Base-by-base conservation (phyloP, 2,113 vertebrate species). In the Rhynchomys soricoides region DNA sequence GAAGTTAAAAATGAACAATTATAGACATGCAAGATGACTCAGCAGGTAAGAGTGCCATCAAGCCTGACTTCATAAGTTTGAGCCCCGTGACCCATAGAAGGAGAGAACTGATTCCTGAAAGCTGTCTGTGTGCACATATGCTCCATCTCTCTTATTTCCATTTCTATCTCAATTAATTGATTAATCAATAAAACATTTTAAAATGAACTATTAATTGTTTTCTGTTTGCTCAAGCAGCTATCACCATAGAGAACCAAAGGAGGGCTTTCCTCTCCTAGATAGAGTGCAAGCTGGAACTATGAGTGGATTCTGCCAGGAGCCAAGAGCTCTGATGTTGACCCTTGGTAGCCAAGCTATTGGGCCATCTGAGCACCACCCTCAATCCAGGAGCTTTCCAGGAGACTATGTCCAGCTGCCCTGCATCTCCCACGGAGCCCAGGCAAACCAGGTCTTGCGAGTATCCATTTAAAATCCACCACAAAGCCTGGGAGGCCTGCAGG, bases 231-330 rank as follows among this genome's bases (percentile, higher is more conserved):
- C 21, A 1, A 59, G 24, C 16, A 9, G 43, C 87, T 55, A 9
- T 94, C 29, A 37, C 16, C 0, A 10, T 1, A 21, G 70, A 17
- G 52, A 40, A 59, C 21, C 8, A 1, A 24, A 50, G 29, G n/a
- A 66, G 74, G 26, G 22, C 19, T 15, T 22, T 50, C 34, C 34
- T 74, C 62, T 45, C 43, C 1, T 21, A 78, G 29, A 75, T 4
- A 52, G 37, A 87, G 48, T 15, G 13, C 29, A 34, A 90, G 37
- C 50, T 0, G 0, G n/a, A 59, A 43, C 48, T 13, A 1, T 10
- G 3, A 0, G 1, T 64, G 31, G 50, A 4, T 11, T 71, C 13
- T 16, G 3, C 7, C 34, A n/a, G 24, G 45, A 26, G 21, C 34
- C n/a, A 31, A 34, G 57, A 86, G 16, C 40, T 82, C 31, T 7